These are phyloP conservation scores for Meleagris gallopavo DNA, from an alignment of 2,113 vertebrate genomes.

Conservation along the genomic window DNA sequence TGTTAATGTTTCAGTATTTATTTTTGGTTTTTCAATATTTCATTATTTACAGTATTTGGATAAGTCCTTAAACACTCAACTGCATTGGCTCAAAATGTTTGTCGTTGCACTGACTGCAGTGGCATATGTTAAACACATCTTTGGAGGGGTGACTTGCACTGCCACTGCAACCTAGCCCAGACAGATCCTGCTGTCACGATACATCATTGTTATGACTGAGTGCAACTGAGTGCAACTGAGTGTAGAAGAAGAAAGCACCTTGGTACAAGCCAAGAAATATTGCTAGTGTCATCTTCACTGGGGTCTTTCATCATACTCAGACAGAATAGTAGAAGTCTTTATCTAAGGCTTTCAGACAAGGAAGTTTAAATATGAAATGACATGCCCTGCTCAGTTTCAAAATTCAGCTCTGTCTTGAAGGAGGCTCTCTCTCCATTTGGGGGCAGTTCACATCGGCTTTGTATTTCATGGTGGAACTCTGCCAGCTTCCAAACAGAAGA, in stretches of 20 bases:
- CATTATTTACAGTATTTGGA: background rate
- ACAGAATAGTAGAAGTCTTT: background rate
- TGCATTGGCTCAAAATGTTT: background rate
- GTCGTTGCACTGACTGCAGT: background rate
- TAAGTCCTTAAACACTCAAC: background rate
- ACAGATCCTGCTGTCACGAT: background rate
- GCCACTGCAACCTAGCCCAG: background rate
- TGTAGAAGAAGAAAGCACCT: background rate
- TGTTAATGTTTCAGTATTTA: background rate
- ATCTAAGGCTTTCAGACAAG: background rate
- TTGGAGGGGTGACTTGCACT: fast-evolving
- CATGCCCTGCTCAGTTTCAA: background rate
- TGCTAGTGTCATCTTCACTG: background rate
- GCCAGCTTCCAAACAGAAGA: background rate
- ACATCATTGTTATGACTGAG: fast-evolving
- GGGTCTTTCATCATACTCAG: background rate
- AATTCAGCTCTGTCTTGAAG: fast-evolving
- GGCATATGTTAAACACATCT: background rate
- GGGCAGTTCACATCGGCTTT: background rate
- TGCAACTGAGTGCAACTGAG: background rate
- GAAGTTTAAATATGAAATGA: background rate
- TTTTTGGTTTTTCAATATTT: background rate
- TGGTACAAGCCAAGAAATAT: background rate
- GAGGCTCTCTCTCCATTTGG: fast-evolving
- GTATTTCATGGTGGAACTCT: background rate